Evolutionary conservation across 1,140 invertebrate genomes (phyloP), one percentile per base, ranked within the genome.

Genomic region (Arctopsyche grandis): DNA sequence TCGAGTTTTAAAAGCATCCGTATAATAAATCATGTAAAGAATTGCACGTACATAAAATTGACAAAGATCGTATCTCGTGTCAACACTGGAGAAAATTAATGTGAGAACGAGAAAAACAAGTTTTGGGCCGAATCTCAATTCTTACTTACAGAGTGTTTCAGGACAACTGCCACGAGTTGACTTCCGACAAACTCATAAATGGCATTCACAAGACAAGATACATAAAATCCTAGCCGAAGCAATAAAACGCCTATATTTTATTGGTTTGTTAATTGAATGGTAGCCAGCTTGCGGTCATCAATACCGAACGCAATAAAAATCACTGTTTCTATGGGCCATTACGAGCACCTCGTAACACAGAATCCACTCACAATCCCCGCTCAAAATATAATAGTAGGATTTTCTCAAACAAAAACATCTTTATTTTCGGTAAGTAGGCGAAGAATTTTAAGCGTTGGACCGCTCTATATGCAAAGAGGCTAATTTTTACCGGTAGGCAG

Each of bases 211-310:
- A 5, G 56, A 60, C 56, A 60, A 60, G 56, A 60, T 60, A 60
- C 9, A 60, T 60, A 60, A 60, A 60, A 60, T 7, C n/a, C 56
- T 19, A 21, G n/a, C 19, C 56, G 29, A 7, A 7, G 56, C 19
- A 60, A 38, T 38, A 60, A 60, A 60, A 21, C 16, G 56, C 16
- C 19, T 60, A 9, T 60, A 60, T 60, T 60, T 60, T 60, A 60
- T 60, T 60, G 19, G 56, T 60, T 60, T 60, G 56, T 60, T 60
- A 60, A 60, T 60, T 60, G 56, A 60, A 60, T 60, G 56, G 56
- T 60, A 38, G 29, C 29, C 29, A 4, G 29, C 29, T 38, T 4
- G 29, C 29, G 56, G 56, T 60, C 56, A 60, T 60, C 56, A 60
- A 60, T 60, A 60, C 56, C 16, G 56, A 60, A 60, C 16, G 56